Conservation (phyloP, 2,113 vertebrate species). For the Salvelinus alpinus region DNA sequence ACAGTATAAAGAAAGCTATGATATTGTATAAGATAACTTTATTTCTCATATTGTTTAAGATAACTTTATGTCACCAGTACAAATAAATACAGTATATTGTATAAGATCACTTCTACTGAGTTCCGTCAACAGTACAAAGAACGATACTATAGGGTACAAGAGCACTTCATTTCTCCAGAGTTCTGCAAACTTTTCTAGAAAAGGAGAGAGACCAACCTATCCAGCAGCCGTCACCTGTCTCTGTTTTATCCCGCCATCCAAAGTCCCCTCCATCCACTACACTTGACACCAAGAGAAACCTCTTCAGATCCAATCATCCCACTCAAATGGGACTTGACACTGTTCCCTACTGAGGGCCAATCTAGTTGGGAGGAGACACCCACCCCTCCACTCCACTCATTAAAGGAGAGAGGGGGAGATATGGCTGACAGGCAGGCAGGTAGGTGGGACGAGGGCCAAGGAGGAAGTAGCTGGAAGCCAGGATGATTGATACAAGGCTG, state of each 20-base stretch:
- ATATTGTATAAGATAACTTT: too few relatives aligned
- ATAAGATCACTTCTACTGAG: too few relatives aligned
- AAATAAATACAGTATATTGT: too few relatives aligned
- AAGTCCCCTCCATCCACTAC: slow-evolving; percentile 6
- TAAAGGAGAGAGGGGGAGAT: slow-evolving; percentile 8
- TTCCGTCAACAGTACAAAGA: too few relatives aligned
- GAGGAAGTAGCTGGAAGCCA: background rate
- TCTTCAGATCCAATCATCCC: slow-evolving; percentile 1
- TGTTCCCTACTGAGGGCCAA: background rate
- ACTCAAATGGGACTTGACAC: slow-evolving; percentile 10
- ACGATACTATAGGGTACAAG: too few relatives aligned
- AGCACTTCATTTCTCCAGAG: too few relatives aligned
- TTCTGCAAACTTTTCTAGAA: too few relatives aligned
- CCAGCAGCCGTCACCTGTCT: too few relatives aligned
- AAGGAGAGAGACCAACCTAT: too few relatives aligned
- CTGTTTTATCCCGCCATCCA: background rate
- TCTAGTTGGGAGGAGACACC: background rate
- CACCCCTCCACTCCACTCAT: slow-evolving; percentile 25
- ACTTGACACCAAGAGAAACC: slow-evolving; percentile 1
- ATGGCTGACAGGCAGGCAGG: background rate
- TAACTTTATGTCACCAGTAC: too few relatives aligned
- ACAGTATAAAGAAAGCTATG: too few relatives aligned
- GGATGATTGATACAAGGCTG: slow-evolving; percentile 11
- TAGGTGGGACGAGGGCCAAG: background rate
- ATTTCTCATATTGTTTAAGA: too few relatives aligned